Evolutionary conservation across 2,797 vertebrate genomes (phyloP).

Genomic region (Tarsius wallacei): DNA sequence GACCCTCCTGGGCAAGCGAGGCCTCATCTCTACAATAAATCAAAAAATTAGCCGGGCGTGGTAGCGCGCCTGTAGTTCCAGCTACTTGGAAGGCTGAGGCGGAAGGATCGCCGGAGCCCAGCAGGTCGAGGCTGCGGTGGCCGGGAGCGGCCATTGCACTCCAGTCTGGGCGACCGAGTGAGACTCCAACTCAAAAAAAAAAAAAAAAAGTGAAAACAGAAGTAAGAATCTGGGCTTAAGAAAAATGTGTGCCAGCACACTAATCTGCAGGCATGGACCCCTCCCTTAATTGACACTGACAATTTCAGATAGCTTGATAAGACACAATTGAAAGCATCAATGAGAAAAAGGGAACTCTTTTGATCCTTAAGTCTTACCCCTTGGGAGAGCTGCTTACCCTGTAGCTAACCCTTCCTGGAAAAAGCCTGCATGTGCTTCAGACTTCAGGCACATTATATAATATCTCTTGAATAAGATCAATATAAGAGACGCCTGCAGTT

Average conservation of each 20-base stretch:
- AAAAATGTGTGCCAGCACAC: neutral
- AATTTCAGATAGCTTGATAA: neutral
- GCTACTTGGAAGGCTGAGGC: too few relatives aligned
- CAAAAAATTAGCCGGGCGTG: too few relatives aligned
- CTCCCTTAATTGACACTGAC: neutral
- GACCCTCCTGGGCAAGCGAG: too few relatives aligned
- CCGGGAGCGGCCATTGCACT: too few relatives aligned
- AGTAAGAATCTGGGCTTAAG: neutral
- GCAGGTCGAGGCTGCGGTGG: too few relatives aligned
- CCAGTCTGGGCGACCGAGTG: too few relatives aligned
- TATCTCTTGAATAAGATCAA: slow-evolving; percentile 31
- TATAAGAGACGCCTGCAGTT: slow-evolving; percentile 30
- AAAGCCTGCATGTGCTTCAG: slow-evolving; percentile 1
- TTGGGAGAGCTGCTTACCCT: neutral
- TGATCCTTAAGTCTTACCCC: neutral
- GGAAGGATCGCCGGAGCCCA: too few relatives aligned
- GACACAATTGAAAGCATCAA: neutral
- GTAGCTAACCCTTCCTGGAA: neutral
- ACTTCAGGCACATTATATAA: neutral
- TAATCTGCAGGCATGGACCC: neutral
- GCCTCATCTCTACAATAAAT: too few relatives aligned
- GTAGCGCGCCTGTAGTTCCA: too few relatives aligned
- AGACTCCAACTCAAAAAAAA: too few relatives aligned
- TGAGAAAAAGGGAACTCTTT: neutral
- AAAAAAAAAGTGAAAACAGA: too few relatives aligned